These are phyloP conservation scores for Poliocrania exsul DNA, from an alignment of 2,797 vertebrate species.

Conservation along the genomic window DNA sequence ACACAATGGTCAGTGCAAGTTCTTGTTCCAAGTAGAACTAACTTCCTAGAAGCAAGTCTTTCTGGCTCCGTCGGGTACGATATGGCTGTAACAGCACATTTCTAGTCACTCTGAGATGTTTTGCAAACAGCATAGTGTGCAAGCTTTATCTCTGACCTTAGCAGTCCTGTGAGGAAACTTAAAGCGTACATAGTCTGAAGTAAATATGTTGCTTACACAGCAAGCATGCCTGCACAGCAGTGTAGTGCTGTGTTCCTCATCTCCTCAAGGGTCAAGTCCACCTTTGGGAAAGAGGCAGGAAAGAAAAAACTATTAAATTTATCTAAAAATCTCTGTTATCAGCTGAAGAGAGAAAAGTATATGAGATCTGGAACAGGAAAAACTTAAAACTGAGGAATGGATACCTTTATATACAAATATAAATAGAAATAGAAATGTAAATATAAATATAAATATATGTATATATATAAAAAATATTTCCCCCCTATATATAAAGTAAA, in stretches of 20 bases:
- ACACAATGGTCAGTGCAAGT: not conserved
- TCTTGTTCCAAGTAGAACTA: not conserved
- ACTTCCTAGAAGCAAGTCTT: not conserved
- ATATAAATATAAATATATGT: too few species aligned
- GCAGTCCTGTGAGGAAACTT: not conserved
- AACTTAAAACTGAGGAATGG: not conserved
- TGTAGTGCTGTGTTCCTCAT: not conserved
- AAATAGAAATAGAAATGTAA: too few species aligned
- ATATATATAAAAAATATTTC: too few species aligned
- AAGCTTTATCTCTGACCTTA: not conserved
- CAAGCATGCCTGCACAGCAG: not conserved
- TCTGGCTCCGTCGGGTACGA: not conserved
- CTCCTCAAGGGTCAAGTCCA: not conserved
- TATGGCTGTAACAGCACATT: not conserved
- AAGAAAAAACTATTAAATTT: not conserved
- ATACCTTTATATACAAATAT: not conserved
- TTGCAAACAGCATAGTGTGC: not conserved
- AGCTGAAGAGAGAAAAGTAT: not conserved
- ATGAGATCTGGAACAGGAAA: not conserved
- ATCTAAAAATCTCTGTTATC: not conserved
- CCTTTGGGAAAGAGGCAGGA: not conserved
- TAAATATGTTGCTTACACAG: not conserved
- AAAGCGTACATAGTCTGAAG: not conserved
- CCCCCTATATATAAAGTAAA: too few species aligned
- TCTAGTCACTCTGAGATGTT: not conserved